Conservation (phyloP, 2,113 vertebrate genomes). For the Megatriorchis doriae region DNA sequence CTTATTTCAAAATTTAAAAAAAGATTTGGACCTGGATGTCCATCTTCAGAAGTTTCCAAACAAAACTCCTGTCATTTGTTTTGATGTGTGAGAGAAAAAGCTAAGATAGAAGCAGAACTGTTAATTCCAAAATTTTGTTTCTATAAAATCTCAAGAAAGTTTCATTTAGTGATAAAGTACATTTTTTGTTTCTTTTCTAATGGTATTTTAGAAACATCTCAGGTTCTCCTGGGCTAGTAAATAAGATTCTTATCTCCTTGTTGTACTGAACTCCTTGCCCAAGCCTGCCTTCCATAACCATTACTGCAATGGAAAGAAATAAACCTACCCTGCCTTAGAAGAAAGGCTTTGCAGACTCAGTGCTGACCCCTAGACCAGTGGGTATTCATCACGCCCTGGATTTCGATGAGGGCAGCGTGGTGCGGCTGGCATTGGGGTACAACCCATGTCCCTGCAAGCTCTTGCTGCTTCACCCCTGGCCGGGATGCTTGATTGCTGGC, state of each 20-base stretch:
- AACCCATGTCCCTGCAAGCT: neutral
- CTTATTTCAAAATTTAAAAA: neutral
- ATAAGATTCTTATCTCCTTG: neutral
- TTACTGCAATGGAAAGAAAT: neutral
- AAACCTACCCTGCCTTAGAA: neutral
- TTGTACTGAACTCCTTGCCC: neutral
- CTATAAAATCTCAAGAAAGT: neutral
- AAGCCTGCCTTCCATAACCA: rapidly evolving
- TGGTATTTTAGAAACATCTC: neutral
- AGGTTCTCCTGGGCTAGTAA: neutral
- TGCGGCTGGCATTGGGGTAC: neutral
- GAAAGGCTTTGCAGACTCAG: neutral
- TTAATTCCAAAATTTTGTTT: neutral
- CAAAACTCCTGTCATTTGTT: neutral
- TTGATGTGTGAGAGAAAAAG: neutral
- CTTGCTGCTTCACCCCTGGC: neutral
- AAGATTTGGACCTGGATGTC: neutral
- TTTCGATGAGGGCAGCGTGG: neutral
- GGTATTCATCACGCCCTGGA: rapidly evolving
- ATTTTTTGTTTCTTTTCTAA: neutral
- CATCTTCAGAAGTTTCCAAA: neutral
- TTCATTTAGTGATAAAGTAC: neutral
- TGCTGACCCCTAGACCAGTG: neutral
- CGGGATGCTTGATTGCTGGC: rapidly evolving
- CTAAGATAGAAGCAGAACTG: neutral